Evolutionary conservation across 2,113 vertebrate genomes (phyloP).

Genomic region (Callorhinus ursinus): DNA sequence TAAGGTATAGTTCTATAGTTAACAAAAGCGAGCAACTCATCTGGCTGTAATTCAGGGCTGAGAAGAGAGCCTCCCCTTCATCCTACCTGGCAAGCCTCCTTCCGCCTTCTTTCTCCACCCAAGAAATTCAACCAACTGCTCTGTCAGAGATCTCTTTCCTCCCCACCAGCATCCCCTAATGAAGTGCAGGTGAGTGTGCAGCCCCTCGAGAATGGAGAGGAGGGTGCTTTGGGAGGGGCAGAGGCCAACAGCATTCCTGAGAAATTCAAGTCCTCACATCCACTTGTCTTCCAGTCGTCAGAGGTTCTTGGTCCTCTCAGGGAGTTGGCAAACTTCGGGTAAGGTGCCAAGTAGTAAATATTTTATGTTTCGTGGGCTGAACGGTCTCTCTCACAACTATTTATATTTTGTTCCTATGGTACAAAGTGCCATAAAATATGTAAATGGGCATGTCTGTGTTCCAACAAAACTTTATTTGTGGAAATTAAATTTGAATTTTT

Average conservation of each 20-base stretch:
- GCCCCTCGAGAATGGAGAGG: rapidly evolving
- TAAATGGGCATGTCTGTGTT: not conserved
- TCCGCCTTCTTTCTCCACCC: not conserved
- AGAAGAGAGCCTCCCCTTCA: not conserved
- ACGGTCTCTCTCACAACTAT: not conserved
- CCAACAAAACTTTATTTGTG: not conserved
- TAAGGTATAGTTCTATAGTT: not conserved
- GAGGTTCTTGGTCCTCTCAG: not conserved
- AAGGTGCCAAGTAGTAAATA: not conserved
- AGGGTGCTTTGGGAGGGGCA: rapidly evolving
- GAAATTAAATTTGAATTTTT: not conserved
- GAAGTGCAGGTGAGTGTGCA: not conserved
- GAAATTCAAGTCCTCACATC: not conserved
- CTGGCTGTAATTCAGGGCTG: not conserved
- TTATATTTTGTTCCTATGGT: not conserved
- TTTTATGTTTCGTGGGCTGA: not conserved
- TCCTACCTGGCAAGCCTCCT: not conserved
- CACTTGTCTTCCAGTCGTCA: not conserved
- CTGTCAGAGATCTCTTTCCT: not conserved
- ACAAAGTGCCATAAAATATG: not conserved
- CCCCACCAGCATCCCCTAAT: not conserved
- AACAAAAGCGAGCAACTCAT: not conserved
- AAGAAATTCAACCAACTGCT: not conserved
- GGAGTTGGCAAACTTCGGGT: not conserved
- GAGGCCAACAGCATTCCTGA: not conserved